phyloP scores from a whole-genome alignment of 2,888 invertebrate species.

The Eilema sororculum region DNA sequence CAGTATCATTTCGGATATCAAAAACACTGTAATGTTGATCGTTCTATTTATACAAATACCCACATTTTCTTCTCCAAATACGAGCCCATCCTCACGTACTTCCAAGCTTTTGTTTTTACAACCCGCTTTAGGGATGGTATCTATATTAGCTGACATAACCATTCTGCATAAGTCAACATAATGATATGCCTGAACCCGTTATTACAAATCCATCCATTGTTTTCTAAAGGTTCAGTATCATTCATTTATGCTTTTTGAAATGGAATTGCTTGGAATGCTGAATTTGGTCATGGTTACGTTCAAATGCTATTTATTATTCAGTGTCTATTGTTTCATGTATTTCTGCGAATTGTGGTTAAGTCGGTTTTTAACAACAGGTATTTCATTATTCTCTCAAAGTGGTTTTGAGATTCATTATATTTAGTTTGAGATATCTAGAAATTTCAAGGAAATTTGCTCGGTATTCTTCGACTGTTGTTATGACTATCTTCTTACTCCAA shows the following conservation, averaged over 20 bases:
- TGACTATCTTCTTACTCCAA: too few species aligned
- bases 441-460: too few species aligned
- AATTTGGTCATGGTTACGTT: slow-evolving; percentile 1
- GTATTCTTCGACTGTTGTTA: too few species aligned
- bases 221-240: slow-evolving; percentile 22
- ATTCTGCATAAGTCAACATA: slow-evolving; percentile 49
- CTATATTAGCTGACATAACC: slow-evolving; percentile 43
- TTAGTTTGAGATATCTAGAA: neutral
- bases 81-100: neutral
- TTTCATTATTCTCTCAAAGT: neutral
- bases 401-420: neutral
- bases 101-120: slow-evolving; percentile 30
- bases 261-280: neutral
- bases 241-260: slow-evolving; percentile 19
- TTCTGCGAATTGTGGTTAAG: neutral
- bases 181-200: slow-evolving; percentile 25
- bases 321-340: neutral
- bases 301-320: slow-evolving; percentile 3
- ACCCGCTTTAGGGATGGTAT: slow-evolving; percentile 28
- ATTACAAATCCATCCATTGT: slow-evolving; percentile 15
- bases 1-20: neutral
- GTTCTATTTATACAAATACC: neutral
- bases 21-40: neutral
- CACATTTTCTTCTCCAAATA: slow-evolving; percentile 5
- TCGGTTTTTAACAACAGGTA: neutral